Evolutionary conservation across 2,797 vertebrate genomes (phyloP).

Genomic region (Danio jaintianensis): DNA sequence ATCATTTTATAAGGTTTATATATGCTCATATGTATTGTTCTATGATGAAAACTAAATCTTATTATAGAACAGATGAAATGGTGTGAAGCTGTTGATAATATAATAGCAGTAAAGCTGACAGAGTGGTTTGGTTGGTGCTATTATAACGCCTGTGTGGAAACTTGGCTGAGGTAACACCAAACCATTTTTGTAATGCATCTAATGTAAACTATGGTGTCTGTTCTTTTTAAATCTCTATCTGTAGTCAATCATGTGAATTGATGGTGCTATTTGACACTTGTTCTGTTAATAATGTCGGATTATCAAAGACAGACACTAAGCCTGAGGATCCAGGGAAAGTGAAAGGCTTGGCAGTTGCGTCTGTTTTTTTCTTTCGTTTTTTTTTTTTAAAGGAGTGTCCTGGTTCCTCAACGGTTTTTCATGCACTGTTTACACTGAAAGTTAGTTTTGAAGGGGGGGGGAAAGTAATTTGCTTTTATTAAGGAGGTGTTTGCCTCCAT

Average conservation of each 20-base stretch:
- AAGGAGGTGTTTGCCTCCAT: background rate
- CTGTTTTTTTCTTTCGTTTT: background rate
- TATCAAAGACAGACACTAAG: constrained; percentile 26
- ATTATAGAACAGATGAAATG: background rate
- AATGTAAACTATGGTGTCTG: background rate
- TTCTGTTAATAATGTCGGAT: constrained; percentile 7
- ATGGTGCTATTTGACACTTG: background rate
- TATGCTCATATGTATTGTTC: too few species aligned
- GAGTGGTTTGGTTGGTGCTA: constrained; percentile 1
- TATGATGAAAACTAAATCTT: background rate
- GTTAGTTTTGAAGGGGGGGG: background rate
- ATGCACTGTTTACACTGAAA: background rate
- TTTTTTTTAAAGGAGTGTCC: constrained; percentile 26
- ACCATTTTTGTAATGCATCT: constrained; percentile 4
- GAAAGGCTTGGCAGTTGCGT: constrained; percentile 16
- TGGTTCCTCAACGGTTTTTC: constrained; percentile 8
- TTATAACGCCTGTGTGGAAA: constrained; percentile 21
- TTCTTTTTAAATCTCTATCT: constrained; percentile 12
- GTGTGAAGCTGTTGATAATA: background rate
- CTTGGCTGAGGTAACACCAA: background rate
- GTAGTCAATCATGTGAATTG: background rate
- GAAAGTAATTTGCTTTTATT: background rate
- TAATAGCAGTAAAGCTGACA: background rate
- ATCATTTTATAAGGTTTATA: too few species aligned
- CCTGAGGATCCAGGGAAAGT: constrained; percentile 11